Evolutionary conservation across 1,140 invertebrate genomes (phyloP).

Genomic region (Drosophila ficusphila): DNA sequence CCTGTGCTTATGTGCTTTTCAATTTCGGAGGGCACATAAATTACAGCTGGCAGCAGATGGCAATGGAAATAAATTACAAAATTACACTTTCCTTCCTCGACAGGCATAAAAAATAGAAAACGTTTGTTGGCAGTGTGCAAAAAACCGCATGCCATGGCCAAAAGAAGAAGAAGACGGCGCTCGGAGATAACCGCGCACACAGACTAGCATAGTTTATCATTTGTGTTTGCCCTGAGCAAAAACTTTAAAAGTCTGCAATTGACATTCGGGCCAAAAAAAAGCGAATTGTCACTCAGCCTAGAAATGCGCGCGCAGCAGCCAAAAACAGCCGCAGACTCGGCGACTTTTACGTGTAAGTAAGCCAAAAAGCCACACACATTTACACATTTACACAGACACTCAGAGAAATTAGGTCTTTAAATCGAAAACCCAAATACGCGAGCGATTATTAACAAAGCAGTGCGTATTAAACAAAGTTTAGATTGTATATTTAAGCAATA

Average conservation of each 20-base stretch:
- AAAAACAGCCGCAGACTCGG: slow-evolving; percentile 53
- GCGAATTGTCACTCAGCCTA: slow-evolving; percentile 73
- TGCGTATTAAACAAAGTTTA: no score
- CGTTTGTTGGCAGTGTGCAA: slow-evolving; percentile 35
- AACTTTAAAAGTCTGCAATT: slow-evolving; percentile 82
- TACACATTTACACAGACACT: slow-evolving; percentile 37
- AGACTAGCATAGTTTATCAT: slow-evolving; percentile 71
- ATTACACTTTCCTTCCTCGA: slow-evolving; percentile 35
- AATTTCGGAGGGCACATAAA: slow-evolving; percentile 52
- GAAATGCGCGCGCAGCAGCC: slow-evolving; percentile 76
- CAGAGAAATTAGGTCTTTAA: no score
- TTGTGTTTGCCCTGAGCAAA: slow-evolving; percentile 54
- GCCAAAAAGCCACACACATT: slow-evolving; percentile 59
- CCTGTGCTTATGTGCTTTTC: slow-evolving; percentile 10
- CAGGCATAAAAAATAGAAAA: slow-evolving; percentile 19
- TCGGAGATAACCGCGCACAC: slow-evolving; percentile 47
- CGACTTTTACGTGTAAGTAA: slow-evolving; percentile 61
- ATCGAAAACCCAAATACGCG: no score
- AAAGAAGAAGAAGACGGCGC: slow-evolving; percentile 13
- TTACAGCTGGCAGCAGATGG: slow-evolving; percentile 69
- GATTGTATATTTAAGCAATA: no score
- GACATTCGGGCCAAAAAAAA: slow-evolving; percentile 65
- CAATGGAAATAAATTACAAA: slow-evolving; percentile 67
- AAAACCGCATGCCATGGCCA: slow-evolving; percentile 54
- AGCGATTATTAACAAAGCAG: no score